These are phyloP conservation scores for Chelon auratus DNA, from an alignment of 2,797 vertebrate species.

Conservation along the genomic window DNA sequence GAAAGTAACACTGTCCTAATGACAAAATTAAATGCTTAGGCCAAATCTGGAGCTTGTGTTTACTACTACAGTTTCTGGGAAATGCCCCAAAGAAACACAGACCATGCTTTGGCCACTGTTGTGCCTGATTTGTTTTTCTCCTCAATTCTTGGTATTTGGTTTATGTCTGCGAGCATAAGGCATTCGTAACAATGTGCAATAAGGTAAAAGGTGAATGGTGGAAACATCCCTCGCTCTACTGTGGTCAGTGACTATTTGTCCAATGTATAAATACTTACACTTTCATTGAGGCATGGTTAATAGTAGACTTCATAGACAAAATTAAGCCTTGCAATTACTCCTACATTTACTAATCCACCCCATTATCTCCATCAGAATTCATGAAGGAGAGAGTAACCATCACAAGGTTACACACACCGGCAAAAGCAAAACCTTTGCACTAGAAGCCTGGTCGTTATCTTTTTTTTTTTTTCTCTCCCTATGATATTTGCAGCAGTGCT, in stretches of 20 bases:
- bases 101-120: neutral
- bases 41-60: constrained; percentile 19
- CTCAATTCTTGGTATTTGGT: neutral
- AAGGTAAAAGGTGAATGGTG: neutral
- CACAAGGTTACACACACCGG: too few species aligned
- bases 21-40: constrained; percentile 3
- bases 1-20: constrained; percentile 20
- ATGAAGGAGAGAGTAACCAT: neutral
- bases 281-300: too few species aligned
- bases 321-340: neutral
- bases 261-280: too few species aligned
- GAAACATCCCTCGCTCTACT: too few species aligned
- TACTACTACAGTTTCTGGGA: neutral
- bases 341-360: neutral
- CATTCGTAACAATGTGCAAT: neutral
- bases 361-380: neutral
- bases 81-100: neutral
- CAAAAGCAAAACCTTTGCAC: neutral
- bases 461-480: neutral
- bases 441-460: neutral
- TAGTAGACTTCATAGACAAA: neutral
- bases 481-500: neutral
- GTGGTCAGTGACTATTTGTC: neutral
- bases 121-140: neutral
- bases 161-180: neutral